Base-by-base conservation (phyloP, 2,797 vertebrate species). In the Gadopsis marmoratus region DNA sequence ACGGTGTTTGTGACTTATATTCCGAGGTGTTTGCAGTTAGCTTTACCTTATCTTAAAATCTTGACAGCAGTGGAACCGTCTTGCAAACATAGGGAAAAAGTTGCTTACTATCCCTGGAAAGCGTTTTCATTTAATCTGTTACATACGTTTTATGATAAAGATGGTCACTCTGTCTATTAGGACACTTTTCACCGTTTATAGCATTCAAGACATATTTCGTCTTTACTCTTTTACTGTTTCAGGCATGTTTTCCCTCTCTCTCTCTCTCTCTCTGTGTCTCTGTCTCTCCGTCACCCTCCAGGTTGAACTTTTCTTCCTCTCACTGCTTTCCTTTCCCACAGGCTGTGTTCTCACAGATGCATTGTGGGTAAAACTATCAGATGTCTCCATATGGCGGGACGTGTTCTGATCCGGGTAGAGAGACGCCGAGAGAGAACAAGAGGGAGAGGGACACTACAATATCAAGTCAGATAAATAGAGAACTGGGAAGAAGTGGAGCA, bases 331-430 rank as follows among this genome's bases (percentile, higher is more conserved):
- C 81, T 90, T 89, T 92, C 88, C 87, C 91, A 86, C 90, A 89
- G 85, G 72, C 88, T 84, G 75, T 7, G 47, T 62, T 88, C 85
- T 75, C 86, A 88, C 89, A 90, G 88, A 58, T 85, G 90, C 87
- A 91, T 82, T 89, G 60, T 91, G 91, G 91, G 91, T 88, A 89
- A 84, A 85, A 87, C 64, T 79, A 89, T 89, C 87, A 81, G 76
- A 86, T 87, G 70, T 91, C 91, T 84, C 81, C 82, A 81, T 60
- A 60, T 74, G 79, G 68, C 41, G 69, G 37, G 78, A 82, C 50
- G 51, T 70, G 76, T 51, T 83, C 16, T 45, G 80, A 69, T 71
- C 74, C 56, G 68, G 50, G 60, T 12, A 35, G 11, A 77, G 51
- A 68, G 50, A 31, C 9, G 16, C 0, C 29, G 35, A 35, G 55